Conservation (phyloP, 1,140 invertebrate genomes). For the Pseudomyrmex gracilis region DNA sequence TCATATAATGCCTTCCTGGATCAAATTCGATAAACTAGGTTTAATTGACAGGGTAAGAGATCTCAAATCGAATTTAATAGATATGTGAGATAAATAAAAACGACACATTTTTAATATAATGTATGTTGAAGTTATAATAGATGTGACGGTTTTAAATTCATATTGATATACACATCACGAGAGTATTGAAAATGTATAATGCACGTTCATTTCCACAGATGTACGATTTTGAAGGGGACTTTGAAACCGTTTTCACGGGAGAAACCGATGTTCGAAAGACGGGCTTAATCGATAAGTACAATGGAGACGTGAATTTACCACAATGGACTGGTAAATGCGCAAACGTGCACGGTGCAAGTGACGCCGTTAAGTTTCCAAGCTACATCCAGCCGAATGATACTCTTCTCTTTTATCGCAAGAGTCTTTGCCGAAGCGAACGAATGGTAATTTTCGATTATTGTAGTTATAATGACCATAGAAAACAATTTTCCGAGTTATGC, state of each 20-base stretch:
- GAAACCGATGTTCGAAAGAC: slow-evolving; percentile 87
- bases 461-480: not conserved
- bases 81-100: not conserved
- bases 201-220: slow-evolving; percentile 87
- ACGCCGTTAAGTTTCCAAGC: slow-evolving; percentile 93
- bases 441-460: slow-evolving; percentile 85
- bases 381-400: slow-evolving; percentile 89
- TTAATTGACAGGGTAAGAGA: slow-evolving; percentile 91
- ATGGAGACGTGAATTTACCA: slow-evolving; percentile 89
- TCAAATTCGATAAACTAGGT: slow-evolving; percentile 92
- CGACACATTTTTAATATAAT: no score
- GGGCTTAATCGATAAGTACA: slow-evolving; percentile 92
- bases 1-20: slow-evolving; percentile 91
- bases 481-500: slow-evolving; percentile 16
- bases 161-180: not conserved
- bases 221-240: slow-evolving; percentile 94
- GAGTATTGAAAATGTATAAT: not conserved
- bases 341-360: slow-evolving; percentile 91
- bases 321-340: slow-evolving; percentile 93
- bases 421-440: slow-evolving; percentile 91
- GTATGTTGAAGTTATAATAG: no score
- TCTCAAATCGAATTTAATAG: no score
- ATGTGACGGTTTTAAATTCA: no score
- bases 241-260: slow-evolving; percentile 92
- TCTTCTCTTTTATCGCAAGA: slow-evolving; percentile 92